Conservation (phyloP, 30 jellyfish, hydroid and myxozoan species). For the Hydra vulgaris region DNA sequence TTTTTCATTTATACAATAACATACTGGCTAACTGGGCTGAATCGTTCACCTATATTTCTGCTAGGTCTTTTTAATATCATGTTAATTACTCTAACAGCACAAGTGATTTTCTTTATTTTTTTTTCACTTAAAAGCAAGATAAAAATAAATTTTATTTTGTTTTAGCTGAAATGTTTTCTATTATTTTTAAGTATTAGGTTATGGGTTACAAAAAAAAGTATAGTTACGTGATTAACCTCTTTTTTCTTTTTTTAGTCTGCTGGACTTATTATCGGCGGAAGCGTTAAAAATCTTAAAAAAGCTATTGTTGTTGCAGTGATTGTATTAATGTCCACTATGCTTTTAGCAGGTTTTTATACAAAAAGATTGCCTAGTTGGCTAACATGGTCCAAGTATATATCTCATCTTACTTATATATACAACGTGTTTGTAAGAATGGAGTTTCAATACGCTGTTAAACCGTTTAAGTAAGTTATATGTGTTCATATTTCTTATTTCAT, state of each 20-base stretch:
- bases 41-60: constrained; percentile 34
- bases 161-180: no score
- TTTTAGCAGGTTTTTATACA: constrained; percentile 52
- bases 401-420: constrained; percentile 31
- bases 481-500: neutral
- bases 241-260: constrained; percentile 25
- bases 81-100: constrained; percentile 32
- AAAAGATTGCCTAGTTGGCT: constrained; percentile 45
- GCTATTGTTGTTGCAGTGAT: constrained; percentile 34
- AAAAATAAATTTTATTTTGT: neutral
- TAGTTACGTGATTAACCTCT: neutral
- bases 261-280: constrained; percentile 43
- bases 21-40: constrained; percentile 65
- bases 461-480: constrained; percentile 43
- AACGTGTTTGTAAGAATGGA: constrained; percentile 29
- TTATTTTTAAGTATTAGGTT: no score
- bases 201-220: no score
- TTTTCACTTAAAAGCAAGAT: neutral
- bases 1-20: constrained; percentile 28
- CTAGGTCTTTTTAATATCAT: constrained; percentile 22
- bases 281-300: constrained; percentile 21
- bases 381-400: constrained; percentile 41
- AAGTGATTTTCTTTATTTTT: constrained; percentile 34
- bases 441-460: constrained; percentile 19
- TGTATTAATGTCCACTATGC: constrained; percentile 33